Percentiles rank a stretch among this genome's conserved stretches.
Evolutionary conservation across 2,888 invertebrate species (phyloP).

Genomic region (Callimorpha dominula): DNA sequence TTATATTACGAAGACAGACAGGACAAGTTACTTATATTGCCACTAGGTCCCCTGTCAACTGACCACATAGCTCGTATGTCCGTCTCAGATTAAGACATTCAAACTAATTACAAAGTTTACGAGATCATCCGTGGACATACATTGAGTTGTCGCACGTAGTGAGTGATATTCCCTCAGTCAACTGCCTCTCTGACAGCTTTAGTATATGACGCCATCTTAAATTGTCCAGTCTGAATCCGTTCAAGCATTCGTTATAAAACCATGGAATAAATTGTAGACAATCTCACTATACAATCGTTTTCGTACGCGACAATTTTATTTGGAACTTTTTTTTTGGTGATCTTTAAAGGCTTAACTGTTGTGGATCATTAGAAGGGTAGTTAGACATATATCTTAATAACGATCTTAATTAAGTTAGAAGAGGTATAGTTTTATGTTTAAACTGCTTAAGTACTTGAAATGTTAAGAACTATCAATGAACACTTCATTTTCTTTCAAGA

Average conservation of each 20-base stretch:
- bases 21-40: neutral
- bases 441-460: too few relatives aligned
- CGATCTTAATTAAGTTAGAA: too few relatives aligned
- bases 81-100: conserved; percentile 57
- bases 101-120: conserved; percentile 74
- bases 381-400: too few relatives aligned
- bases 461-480: too few relatives aligned
- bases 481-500: too few relatives aligned
- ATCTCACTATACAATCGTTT: neutral
- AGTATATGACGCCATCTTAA: conserved; percentile 57
- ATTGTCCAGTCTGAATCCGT: conserved; percentile 32
- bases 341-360: neutral
- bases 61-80: conserved; percentile 47
- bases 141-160: conserved; percentile 69
- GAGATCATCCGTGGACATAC: conserved; percentile 59
- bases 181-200: conserved; percentile 51
- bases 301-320: neutral
- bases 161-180: conserved; percentile 52
- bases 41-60: neutral
- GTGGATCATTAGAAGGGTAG: too few relatives aligned
- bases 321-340: neutral
- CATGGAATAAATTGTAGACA: conserved; percentile 2
- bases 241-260: conserved; percentile 10
- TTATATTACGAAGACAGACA: neutral
- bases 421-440: too few relatives aligned